Evolutionary conservation across 2,888 invertebrate species (phyloP), one percentile per base, ranked within the genome.

Genomic region (Oxystoma pomonae): DNA sequence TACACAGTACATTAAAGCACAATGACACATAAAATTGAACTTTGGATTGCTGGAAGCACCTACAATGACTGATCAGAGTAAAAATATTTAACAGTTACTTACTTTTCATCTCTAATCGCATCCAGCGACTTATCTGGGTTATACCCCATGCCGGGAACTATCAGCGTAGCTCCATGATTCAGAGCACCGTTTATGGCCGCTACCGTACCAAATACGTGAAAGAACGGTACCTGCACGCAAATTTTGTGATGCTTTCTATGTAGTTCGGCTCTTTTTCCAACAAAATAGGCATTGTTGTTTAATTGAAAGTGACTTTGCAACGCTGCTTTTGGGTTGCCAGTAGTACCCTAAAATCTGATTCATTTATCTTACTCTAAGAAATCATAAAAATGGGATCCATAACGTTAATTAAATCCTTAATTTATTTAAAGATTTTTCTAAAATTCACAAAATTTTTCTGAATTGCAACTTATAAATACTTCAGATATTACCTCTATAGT

Each of bases 151-250:
- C 83, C 77, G 0, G 90, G 89, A 1, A 90, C 68, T 0, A 91
- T 84, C 19, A 87, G 60, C 0, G 89, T 87, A 0, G 83, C 78
- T 0, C 89, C 90, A 71, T 84, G 81, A 21, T 86, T 81, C 20
- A 91, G 73, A 5, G 81, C 82, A 0, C 83, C 80, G 22, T 90
- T 71, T 19, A 87, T 81, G 0, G 86, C 87, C 55, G 87, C 80
- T 1, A 88, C 83, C 64, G 88, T 86, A 0, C 93, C 94, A 75
- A 87, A 94, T 49, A 89, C 91, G 77, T 96, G 95, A 76, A 92
- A 94, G 20, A 92, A 81, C 0, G 94, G 94, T 17, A 91, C 89
- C 72, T 90, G 89, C 1, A 87, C 72, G 67, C 87, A 88, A 62
- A 86, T 79, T 64, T 72, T 85, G 16, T 83, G 81, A 68, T 84